phyloP scores from a whole-genome alignment of 37 sponge, comb jelly and placozoan species.

The Cliona cf. orientalis region DNA sequence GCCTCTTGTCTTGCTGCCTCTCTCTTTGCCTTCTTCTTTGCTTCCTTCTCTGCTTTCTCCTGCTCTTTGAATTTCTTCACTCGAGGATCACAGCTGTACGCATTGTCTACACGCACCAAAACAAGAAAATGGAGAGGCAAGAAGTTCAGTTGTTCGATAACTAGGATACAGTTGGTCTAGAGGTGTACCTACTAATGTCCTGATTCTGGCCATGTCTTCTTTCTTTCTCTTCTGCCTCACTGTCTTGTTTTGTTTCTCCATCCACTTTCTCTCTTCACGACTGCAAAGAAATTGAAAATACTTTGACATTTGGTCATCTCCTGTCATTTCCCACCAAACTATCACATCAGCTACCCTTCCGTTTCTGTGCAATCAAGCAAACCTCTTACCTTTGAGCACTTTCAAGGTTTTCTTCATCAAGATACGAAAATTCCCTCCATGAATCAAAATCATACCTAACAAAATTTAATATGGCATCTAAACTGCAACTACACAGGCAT shows the following conservation, averaged over 20 bases:
- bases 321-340: too few relatives aligned
- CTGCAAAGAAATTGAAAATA: constrained; percentile 1
- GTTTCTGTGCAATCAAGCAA: too few relatives aligned
- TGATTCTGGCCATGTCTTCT: constrained; percentile 82
- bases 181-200: constrained; percentile 78
- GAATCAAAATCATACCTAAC: constrained; percentile 91
- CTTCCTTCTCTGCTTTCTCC: constrained; percentile 79
- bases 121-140: not conserved
- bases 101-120: constrained; percentile 62
- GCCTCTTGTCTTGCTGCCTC: constrained; percentile 70
- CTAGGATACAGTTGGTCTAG: not conserved
- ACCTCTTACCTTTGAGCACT: constrained; percentile 92
- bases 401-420: constrained; percentile 91
- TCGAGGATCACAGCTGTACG: constrained; percentile 91
- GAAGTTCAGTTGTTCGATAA: not conserved
- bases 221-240: constrained; percentile 82
- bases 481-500: not conserved
- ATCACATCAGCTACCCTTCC: too few relatives aligned
- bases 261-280: constrained; percentile 94
- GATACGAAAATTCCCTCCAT: constrained; percentile 98
- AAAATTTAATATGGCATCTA: not conserved
- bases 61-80: constrained; percentile 84
- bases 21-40: constrained; percentile 73
- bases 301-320: not conserved
- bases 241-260: constrained; percentile 95